A percentile compares a stretch with the other conserved stretches of the same genome.
Evolutionary conservation across 2,888 invertebrate species (phyloP).

Genomic region (Teleiodes luculella): DNA sequence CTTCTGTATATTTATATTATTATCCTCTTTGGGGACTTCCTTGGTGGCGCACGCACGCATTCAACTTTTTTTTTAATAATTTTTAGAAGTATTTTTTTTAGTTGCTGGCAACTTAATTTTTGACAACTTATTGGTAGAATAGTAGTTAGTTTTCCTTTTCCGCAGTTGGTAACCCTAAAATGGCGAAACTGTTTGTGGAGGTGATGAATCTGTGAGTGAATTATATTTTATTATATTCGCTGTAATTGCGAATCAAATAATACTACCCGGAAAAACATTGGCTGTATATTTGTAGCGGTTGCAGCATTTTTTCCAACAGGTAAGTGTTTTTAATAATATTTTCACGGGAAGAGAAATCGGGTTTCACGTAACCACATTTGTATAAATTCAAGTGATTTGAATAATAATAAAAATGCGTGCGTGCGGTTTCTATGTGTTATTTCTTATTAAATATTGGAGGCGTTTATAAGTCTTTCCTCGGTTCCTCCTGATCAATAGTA

Average conservation of each 20-base stretch:
- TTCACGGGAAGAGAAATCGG: constrained; percentile 29
- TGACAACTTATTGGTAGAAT: constrained; percentile 20
- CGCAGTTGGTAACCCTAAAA: not conserved
- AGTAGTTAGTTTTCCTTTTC: constrained; percentile 23
- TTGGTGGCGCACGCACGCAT: too few relatives aligned
- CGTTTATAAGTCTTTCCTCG: not conserved
- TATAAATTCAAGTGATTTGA: constrained; percentile 17
- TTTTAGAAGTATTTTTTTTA: not conserved
- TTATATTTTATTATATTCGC: constrained; percentile 33
- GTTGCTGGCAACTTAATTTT: constrained; percentile 13
- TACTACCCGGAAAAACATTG: constrained; percentile 17
- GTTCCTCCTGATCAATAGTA: too few relatives aligned
- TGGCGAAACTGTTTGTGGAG: not conserved
- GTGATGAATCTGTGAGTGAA: constrained; percentile 40
- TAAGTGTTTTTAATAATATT: constrained; percentile 20
- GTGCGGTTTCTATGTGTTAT: not conserved
- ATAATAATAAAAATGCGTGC: constrained; percentile 5
- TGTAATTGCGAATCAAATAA: constrained; percentile 26
- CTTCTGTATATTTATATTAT: too few relatives aligned
- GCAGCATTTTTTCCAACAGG: constrained; percentile 24
- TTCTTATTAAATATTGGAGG: not conserved
- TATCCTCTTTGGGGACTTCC: too few relatives aligned
- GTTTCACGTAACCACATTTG: constrained; percentile 36
- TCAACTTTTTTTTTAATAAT: not conserved
- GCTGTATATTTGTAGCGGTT: constrained; percentile 17